These are phyloP conservation scores for Ophiothrix spiculata DNA, from an alignment of 35 echinoderm and acorn worm species.

Conservation along the genomic window DNA sequence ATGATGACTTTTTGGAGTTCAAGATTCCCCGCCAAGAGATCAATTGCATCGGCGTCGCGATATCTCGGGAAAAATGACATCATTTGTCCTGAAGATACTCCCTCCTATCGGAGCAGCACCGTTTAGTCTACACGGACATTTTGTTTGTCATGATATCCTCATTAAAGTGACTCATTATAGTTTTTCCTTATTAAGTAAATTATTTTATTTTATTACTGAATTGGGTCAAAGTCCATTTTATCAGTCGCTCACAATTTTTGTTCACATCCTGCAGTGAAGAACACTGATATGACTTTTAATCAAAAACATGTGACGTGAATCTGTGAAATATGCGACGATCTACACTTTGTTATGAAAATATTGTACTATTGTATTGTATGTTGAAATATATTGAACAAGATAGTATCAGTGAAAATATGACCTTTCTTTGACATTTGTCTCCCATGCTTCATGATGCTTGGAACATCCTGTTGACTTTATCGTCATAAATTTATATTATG, in stretches of 20 bases:
- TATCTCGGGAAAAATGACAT: background rate
- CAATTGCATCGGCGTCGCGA: background rate
- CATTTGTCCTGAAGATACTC: background rate
- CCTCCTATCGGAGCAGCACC: background rate
- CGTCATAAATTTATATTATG: no score
- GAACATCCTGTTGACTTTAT: no score
- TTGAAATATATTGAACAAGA: background rate
- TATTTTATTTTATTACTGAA: no score
- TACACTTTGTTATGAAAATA: background rate
- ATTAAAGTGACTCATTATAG: background rate
- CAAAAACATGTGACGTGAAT: background rate
- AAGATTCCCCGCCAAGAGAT: background rate
- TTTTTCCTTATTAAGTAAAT: background rate
- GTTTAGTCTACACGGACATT: background rate
- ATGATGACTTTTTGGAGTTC: background rate
- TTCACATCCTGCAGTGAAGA: background rate
- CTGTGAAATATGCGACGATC: background rate
- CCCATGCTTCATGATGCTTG: background rate
- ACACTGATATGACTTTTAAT: background rate
- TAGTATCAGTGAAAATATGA: background rate
- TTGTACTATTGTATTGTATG: slow-evolving; percentile 15
- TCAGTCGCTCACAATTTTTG: background rate
- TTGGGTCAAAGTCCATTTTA: background rate
- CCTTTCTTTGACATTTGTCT: background rate
- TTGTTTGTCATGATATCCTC: background rate